These are phyloP conservation scores for Nesoenas mayeri DNA, from an alignment of 2,113 vertebrate species.

Conservation along the genomic window DNA sequence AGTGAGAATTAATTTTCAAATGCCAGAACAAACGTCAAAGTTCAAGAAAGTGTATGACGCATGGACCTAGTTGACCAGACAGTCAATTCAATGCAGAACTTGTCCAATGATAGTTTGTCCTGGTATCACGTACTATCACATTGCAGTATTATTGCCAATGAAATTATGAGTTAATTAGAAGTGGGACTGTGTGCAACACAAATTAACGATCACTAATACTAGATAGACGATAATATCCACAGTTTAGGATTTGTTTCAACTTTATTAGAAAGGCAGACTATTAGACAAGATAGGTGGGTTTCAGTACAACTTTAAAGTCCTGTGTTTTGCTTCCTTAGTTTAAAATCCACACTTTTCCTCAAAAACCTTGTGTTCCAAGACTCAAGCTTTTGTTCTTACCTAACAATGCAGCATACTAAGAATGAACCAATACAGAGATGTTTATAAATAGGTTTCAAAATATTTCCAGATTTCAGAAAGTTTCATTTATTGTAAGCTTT, in stretches of 20 bases:
- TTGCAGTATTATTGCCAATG: background rate
- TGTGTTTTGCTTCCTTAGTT: background rate
- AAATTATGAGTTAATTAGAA: background rate
- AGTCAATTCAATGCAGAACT: background rate
- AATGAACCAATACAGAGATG: background rate
- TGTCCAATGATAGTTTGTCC: background rate
- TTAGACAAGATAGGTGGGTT: background rate
- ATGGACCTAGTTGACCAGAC: background rate
- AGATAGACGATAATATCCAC: background rate
- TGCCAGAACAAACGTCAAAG: background rate
- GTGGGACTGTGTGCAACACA: background rate
- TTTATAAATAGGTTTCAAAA: background rate
- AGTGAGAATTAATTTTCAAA: background rate
- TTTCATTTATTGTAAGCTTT: background rate
- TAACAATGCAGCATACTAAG: background rate
- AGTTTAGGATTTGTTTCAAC: background rate
- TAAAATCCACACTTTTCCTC: background rate
- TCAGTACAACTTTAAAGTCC: background rate
- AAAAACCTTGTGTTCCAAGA: background rate
- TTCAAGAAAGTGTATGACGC: background rate
- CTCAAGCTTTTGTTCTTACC: background rate
- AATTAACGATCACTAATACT: background rate
- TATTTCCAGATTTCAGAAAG: background rate
- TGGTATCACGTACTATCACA: background rate
- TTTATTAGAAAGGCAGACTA: background rate